These are phyloP conservation scores for Chirona hameri DNA, from an alignment of 2,888 invertebrate genomes.

Conservation along the genomic window DNA sequence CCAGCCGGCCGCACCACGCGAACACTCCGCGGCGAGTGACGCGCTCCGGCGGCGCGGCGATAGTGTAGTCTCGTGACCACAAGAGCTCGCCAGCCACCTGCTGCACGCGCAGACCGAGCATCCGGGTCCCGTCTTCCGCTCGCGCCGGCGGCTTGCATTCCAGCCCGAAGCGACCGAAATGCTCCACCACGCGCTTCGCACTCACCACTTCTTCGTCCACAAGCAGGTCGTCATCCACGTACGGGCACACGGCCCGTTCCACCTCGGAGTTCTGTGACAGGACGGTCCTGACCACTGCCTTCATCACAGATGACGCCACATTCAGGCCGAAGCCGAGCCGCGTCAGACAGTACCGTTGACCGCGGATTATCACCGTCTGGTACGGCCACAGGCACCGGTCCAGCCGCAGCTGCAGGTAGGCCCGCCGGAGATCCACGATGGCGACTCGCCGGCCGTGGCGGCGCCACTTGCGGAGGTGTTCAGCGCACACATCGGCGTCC, in stretches of 20 bases:
- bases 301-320: slow-evolving; percentile 25
- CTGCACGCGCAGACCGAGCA: slow-evolving; percentile 1
- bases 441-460: too few species aligned
- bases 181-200: slow-evolving; percentile 27
- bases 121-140: slow-evolving; percentile 26
- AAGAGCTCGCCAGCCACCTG: slow-evolving; percentile 1
- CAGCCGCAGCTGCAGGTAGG: slow-evolving; percentile 23
- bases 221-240: slow-evolving; percentile 34
- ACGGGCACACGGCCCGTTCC: slow-evolving; percentile 26
- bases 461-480: too few species aligned
- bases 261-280: slow-evolving; percentile 27
- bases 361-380: slow-evolving; percentile 30
- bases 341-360: slow-evolving; percentile 32
- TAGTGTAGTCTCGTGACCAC: slow-evolving; percentile 3
- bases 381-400: slow-evolving; percentile 33
- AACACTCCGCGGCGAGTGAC: slow-evolving; percentile 2
- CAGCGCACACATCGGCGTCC: background rate
- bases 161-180: slow-evolving; percentile 28
- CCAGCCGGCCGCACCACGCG: too few species aligned
- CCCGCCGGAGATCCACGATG: too few species aligned
- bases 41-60: too few species aligned
- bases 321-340: slow-evolving; percentile 31
- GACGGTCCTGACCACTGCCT: slow-evolving; percentile 4
- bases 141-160: slow-evolving; percentile 22
- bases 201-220: slow-evolving; percentile 32